Base-by-base conservation (phyloP, 2,797 vertebrate species). In the Tapirus indicus region DNA sequence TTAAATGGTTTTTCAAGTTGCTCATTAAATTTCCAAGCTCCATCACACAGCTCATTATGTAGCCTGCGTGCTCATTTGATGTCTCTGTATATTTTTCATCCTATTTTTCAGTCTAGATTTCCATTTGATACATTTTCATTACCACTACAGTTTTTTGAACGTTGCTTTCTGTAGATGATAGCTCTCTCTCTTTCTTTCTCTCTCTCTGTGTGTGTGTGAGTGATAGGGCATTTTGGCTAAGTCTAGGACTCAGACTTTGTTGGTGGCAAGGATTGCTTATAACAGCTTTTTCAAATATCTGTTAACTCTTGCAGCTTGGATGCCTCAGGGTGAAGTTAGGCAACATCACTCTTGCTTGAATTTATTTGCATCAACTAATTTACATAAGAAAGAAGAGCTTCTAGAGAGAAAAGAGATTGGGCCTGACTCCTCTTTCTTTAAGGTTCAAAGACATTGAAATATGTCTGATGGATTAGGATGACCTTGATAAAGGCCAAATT, bases 1-100 rank as follows among this genome's bases (percentile, higher is more conserved):
- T 64, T 93, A 95, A 92, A 89, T 93, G 56, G 94, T 90, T 92
- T 94, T 97, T 97, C 89, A 96, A 52, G 66, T 91, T 95, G 69
- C 69, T 96, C 93, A 82, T 95, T 97, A 95, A 52, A 93, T 97
- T 97, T 85, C 72, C 44, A 90, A 90, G 83, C 83, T 90, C 87
- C 60, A 85, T 94, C 78, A 84, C 93, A 93, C 44, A 97, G 79
- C 85, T 97, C 94, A 87, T 93, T 90, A 80, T 47, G 60, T 29
- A 84, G 14, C 27, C 56, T 88, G 9, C 66, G 83, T 96, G 66
- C 23, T 96, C 69, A 93, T 77, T 94, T 91, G 64, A 75, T 89
- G 29, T 66, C n/a, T 87, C 64, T 90, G 7, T 86, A 7, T 84
- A 14, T 94, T 97, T 84, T 96, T 94, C 64, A 95, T 47, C 84